Conservation (phyloP, 2,797 vertebrate species). For the Ciconia nigra region DNA sequence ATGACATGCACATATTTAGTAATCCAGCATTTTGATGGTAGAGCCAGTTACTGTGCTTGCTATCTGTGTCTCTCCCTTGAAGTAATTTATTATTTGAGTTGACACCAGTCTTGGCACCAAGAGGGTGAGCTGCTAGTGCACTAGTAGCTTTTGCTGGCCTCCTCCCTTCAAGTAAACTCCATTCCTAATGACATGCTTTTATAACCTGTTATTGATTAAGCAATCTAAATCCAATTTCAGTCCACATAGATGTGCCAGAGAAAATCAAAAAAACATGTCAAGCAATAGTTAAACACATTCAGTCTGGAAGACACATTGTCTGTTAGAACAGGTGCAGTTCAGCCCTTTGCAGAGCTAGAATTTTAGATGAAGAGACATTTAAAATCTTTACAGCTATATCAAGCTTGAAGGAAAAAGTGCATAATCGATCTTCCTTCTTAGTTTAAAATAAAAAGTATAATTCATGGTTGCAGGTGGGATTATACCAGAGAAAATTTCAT, state of each 20-base stretch:
- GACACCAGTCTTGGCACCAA: not conserved
- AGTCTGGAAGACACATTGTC: not conserved
- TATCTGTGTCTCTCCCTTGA: not conserved
- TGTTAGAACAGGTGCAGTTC: not conserved
- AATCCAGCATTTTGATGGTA: not conserved
- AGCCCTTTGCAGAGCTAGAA: not conserved
- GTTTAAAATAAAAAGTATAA: not conserved
- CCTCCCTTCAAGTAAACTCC: not conserved
- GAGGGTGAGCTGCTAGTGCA: not conserved
- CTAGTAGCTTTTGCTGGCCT: not conserved
- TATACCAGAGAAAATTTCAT: not conserved
- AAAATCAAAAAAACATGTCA: slow-evolving; percentile 9
- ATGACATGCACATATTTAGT: not conserved
- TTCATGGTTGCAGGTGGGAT: not conserved
- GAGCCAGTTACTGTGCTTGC: not conserved
- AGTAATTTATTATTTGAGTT: slow-evolving; percentile 26
- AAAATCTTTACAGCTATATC: not conserved
- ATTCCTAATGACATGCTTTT: not conserved
- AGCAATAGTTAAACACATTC: not conserved
- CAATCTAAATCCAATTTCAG: slow-evolving; percentile 39
- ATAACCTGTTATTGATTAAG: slow-evolving; percentile 42
- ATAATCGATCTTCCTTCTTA: not conserved
- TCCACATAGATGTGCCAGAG: not conserved
- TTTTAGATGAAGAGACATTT: slow-evolving; percentile 5
- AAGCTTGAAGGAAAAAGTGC: not conserved